Base-by-base conservation (phyloP, 2,888 invertebrate genomes). In the Deroplatys truncata region DNA sequence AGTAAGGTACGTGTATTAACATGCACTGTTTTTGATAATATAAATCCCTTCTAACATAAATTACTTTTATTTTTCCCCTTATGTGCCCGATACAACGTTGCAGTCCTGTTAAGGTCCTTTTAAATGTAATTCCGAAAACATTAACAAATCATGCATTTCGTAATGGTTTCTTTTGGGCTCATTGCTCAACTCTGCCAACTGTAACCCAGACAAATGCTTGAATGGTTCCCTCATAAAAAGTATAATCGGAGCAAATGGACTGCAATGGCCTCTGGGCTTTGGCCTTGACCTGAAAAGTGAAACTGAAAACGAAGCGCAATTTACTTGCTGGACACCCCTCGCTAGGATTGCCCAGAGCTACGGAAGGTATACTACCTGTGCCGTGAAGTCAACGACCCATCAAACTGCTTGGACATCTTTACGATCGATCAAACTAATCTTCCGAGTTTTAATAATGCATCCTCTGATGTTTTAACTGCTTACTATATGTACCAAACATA, bases 261-360 rank as follows among this genome's bases (percentile, higher is more conserved):
- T 20, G 56, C 56, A 20, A 72, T 72, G 56, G 20, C 56, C 25
- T 72, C 56, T 16, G 3, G 56, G 56, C 56, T 72, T 25, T 56
- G 85, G n/a, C 87, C 87, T 87, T 87, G 87, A 83, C 87, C 87
- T 82, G 87, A 35, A 87, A 87, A 35, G 56, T 43, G 28, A 87
- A 87, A 87, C 25, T 72, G 56, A 72, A 72, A 72, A 72, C 4
- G 56, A 72, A 20, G 20, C 20, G 56, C 56, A 25, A 20, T 72
- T 2, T 16, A 20, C 56, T 16, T 20, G 20, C 1, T 72, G 56
- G 56, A 72, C 56, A 72, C 20, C 56, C 56, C 56, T 72, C 56
- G 15, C 16, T 4, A 72, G 56, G 56, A 20, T 20, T 72, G 56
- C 56, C 56, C 56, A 72, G 56, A 72, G 56, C 56, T 5, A 72